phyloP scores from a whole-genome alignment of 2,797 vertebrate species.

The Diceros bicornis region DNA sequence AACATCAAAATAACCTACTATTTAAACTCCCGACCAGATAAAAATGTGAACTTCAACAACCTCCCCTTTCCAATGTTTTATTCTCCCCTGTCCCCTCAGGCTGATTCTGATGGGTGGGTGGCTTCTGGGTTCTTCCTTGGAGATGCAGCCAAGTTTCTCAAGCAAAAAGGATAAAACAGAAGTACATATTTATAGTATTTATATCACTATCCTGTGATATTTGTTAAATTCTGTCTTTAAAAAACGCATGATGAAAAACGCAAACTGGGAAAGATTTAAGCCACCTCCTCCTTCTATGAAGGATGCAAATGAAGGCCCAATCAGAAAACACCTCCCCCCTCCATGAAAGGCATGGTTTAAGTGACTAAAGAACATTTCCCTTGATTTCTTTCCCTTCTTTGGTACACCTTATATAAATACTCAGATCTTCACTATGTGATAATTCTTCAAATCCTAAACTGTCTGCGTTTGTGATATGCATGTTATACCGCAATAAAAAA shows the following conservation, averaged over 20 bases:
- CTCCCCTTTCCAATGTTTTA: not conserved
- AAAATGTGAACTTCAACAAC: constrained; percentile 45
- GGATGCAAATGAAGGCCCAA: constrained; percentile 21
- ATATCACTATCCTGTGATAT: constrained; percentile 7
- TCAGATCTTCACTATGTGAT: not conserved
- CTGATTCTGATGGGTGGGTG: not conserved
- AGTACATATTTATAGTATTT: constrained; percentile 24
- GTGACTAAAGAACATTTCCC: not conserved
- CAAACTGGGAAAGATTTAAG: constrained; percentile 51
- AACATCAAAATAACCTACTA: constrained; percentile 49
- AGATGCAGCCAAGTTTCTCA: constrained; percentile 12
- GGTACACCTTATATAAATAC: constrained; percentile 28
- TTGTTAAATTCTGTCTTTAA: constrained; percentile 55
- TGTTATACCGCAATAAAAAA: constrained; percentile 46
- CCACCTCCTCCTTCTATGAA: not conserved
- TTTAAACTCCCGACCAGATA: constrained; percentile 21
- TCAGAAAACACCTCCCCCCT: not conserved
- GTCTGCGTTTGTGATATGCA: not conserved
- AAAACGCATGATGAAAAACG: constrained; percentile 13
- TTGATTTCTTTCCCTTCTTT: constrained; percentile 25
- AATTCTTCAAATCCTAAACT: not conserved
- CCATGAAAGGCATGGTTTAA: constrained; percentile 45
- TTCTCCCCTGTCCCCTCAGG: not conserved
- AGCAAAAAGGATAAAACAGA: constrained; percentile 54
- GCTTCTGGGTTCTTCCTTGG: not conserved